Percentiles rank a stretch among this genome's conserved stretches.
Conservation (phyloP, 1,140 invertebrate genomes). For the Psix sp. region DNA sequence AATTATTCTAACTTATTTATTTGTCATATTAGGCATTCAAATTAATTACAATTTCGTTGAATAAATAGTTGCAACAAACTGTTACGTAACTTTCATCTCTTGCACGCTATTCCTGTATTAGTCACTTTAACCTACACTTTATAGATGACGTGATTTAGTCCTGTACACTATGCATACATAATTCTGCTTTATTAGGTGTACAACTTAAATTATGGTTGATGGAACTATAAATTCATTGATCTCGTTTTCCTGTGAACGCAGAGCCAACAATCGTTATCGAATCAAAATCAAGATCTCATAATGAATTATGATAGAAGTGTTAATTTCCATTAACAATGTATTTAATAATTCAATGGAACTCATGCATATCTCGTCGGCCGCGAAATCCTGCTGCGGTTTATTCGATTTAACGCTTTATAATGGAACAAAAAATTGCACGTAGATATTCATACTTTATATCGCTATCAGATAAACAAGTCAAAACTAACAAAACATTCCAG, state of each 20-base stretch:
- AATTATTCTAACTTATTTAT: slow-evolving; percentile 21
- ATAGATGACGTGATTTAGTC: slow-evolving; percentile 53
- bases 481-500: neutral
- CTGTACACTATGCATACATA: slow-evolving; percentile 49
- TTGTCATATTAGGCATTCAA: slow-evolving; percentile 13
- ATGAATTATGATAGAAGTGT: no score
- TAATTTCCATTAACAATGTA: neutral
- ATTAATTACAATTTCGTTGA: slow-evolving; percentile 35
- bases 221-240: slow-evolving; percentile 55
- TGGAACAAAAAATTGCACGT: neutral
- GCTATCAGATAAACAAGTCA: neutral
- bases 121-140: slow-evolving; percentile 56
- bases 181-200: slow-evolving; percentile 53
- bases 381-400: no score
- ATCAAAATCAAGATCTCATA: no score
- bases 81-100: slow-evolving; percentile 44
- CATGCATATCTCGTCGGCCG: no score
- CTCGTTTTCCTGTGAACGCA: slow-evolving; percentile 22
- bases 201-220: slow-evolving; percentile 57
- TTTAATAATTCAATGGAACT: no score
- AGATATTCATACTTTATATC: neutral
- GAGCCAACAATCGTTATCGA: slow-evolving; percentile 35
- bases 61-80: slow-evolving; percentile 36
- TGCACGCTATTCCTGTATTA: slow-evolving; percentile 54
- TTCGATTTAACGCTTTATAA: neutral